Evolutionary conservation across 2,888 invertebrate species (phyloP), one percentile per base, ranked within the genome.

Genomic region (Drosophila siamana): DNA sequence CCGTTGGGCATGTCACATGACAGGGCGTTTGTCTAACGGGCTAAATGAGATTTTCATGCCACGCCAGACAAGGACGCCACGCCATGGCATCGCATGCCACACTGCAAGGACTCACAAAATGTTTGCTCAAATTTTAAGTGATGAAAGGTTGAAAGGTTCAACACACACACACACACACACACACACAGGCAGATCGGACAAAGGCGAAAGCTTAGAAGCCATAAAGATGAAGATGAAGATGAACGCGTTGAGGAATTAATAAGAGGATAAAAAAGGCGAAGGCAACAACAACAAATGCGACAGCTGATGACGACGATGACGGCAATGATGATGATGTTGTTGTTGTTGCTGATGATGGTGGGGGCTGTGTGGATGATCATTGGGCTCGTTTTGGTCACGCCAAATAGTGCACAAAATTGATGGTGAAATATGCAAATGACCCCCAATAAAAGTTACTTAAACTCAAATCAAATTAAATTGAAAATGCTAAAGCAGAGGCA

Each of bases 161-260:
- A 73, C 38, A 59, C 8, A 55, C 55, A 51, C 33, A 43, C 36
- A 51, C 11, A 43, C 16, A 52, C 19, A 56, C 28, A 40, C n/a
- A 19, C 7, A 55, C 0, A 50, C 24, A 26, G 44, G 30, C n/a
- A 16, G 28, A 36, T 41, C 40, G n/a, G 47, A 69, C 65, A 78
- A 64, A 57, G 47, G 60, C 51, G 44, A 28, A 63, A 69, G 85
- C 79, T 71, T 70, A 66, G 66, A 83, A 86, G 84, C 78, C 80
- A 67, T 64, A 62, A 62, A 82, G 78, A 86, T 82, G 70, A 82
- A 81, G 76, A 85, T 82, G 71, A 84, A 87, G 76, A 87, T 85
- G 72, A 87, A 79, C 76, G 77, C 87, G 68, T 69, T 67, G 70
- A 82, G 72, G 73, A 88, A 88, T 88, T 85, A 87, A 82, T 78